Evolutionary conservation across 2,113 vertebrate genomes (phyloP).

Genomic region (Cardinalis cardinalis): DNA sequence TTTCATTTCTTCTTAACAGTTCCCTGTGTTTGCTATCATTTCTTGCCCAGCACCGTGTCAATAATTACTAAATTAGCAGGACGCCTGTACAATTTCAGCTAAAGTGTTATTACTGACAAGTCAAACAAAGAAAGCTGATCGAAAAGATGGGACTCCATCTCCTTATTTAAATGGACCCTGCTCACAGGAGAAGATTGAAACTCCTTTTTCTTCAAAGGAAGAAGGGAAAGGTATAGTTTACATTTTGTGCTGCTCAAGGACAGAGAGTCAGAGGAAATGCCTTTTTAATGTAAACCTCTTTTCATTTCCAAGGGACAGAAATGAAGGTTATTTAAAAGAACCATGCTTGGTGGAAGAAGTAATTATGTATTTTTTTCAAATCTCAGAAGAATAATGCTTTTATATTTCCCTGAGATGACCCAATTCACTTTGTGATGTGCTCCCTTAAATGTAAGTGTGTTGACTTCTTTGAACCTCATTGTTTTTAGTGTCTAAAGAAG

Average conservation of each 20-base stretch:
- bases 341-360: slow-evolving; percentile 73
- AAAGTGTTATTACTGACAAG: slow-evolving; percentile 85
- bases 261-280: slow-evolving; percentile 74
- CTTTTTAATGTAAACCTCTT: slow-evolving; percentile 79
- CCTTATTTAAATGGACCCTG: slow-evolving; percentile 87
- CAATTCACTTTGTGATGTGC: slow-evolving; percentile 55
- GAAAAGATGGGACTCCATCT: slow-evolving; percentile 84
- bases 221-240: slow-evolving; percentile 73
- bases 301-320: slow-evolving; percentile 77
- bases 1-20: slow-evolving; percentile 79
- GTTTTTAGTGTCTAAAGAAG: slow-evolving; percentile 53
- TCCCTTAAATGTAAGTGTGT: slow-evolving; percentile 63
- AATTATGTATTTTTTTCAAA: slow-evolving; percentile 76
- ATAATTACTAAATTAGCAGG: slow-evolving; percentile 92
- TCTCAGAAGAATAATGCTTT: slow-evolving; percentile 72
- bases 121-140: slow-evolving; percentile 87
- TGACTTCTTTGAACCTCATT: slow-evolving; percentile 45
- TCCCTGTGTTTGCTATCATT: slow-evolving; percentile 89
- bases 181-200: slow-evolving; percentile 74
- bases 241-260: slow-evolving; percentile 78
- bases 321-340: slow-evolving; percentile 80
- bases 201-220: slow-evolving; percentile 73
- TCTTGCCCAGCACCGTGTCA: slow-evolving; percentile 86
- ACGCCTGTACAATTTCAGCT: slow-evolving; percentile 86
- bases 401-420: slow-evolving; percentile 70